Evolutionary conservation across 2,113 vertebrate genomes (phyloP), one percentile per base, ranked within the genome.

Genomic region (Myrmophylax atrothorax): DNA sequence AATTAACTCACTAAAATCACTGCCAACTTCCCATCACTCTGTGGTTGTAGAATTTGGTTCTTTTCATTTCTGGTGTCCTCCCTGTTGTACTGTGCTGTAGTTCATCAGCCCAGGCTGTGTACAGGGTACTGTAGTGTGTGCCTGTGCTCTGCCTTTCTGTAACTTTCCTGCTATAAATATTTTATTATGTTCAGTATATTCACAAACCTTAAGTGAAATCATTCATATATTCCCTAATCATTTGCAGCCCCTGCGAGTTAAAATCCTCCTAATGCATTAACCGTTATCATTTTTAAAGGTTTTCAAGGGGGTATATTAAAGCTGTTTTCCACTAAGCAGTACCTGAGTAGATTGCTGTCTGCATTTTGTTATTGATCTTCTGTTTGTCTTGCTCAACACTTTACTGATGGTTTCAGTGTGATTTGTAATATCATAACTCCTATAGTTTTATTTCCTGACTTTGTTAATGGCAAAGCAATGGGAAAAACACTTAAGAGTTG

Each of bases 211-310:
- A 31, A 63, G 38, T 80, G 35, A 64, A 96, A 77, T 93, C 17
- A 52, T 67, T 75, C 1, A 0, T 80, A 13, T 84, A 66, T 73
- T 84, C 38, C 60, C 33, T 95, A 81, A 90, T 72, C 35, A 66
- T 70, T 89, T 95, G 24, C 81, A 87, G 59, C 26, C 18, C 42
- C 23, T 81, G 18, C 63, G 91, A 42, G 63, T 80, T 95, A 94
- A 96, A 93, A 63, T 77, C 75, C 24, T 77, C 9, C 59, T 77
- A 47, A 9, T 70, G 13, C 3, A 1, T 94, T 94, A 95, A 69
- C 53, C 44, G 74, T 77, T 91, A 70, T 20, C 0, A 55, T 88
- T 73, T 92, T 79, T n/a, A 67, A 80, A 81, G 16, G 18, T 58
- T 75, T 85, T 87, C 8, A 52, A 14, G 40, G 22, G 29, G 1